Percentiles rank a stretch among this genome's conserved stretches.
Conservation (phyloP, 2,797 vertebrate genomes). For the Bovichtus diacanthus region DNA sequence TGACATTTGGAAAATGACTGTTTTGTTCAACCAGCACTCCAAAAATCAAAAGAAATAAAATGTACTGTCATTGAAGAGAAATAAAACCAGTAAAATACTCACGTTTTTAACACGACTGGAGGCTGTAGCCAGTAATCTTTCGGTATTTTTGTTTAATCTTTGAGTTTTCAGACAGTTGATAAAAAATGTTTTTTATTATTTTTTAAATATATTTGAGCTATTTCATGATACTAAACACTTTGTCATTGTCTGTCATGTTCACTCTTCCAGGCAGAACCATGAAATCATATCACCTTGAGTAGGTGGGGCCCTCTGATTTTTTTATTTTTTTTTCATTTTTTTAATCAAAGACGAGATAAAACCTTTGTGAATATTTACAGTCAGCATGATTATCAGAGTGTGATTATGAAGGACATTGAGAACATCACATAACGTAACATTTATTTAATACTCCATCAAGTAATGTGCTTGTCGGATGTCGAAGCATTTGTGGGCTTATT, state of each 20-base stretch:
- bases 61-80: too few relatives aligned
- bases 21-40: neutral
- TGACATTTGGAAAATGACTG: neutral
- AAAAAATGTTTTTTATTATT: too few relatives aligned
- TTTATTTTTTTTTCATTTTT: too few relatives aligned
- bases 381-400: slow-evolving; percentile 34
- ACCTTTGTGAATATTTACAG: slow-evolving; percentile 51
- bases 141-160: neutral
- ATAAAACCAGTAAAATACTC: too few relatives aligned
- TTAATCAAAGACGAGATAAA: slow-evolving; percentile 54
- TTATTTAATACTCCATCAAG: slow-evolving; percentile 56
- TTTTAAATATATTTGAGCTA: neutral
- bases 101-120: neutral
- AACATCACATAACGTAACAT: slow-evolving; percentile 53
- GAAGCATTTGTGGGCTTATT: slow-evolving; percentile 55
- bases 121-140: too few relatives aligned
- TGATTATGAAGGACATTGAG: slow-evolving; percentile 49
- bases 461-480: slow-evolving; percentile 67
- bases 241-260: slow-evolving; percentile 29
- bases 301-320: slow-evolving; percentile 33
- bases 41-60: neutral
- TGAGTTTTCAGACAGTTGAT: neutral
- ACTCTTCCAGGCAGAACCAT: slow-evolving; percentile 27
- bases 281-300: slow-evolving; percentile 54
- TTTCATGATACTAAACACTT: slow-evolving; percentile 16